Evolutionary conservation across 2,113 vertebrate genomes (phyloP), one percentile per base, ranked within the genome.

Genomic region (Macrotis lagotis): DNA sequence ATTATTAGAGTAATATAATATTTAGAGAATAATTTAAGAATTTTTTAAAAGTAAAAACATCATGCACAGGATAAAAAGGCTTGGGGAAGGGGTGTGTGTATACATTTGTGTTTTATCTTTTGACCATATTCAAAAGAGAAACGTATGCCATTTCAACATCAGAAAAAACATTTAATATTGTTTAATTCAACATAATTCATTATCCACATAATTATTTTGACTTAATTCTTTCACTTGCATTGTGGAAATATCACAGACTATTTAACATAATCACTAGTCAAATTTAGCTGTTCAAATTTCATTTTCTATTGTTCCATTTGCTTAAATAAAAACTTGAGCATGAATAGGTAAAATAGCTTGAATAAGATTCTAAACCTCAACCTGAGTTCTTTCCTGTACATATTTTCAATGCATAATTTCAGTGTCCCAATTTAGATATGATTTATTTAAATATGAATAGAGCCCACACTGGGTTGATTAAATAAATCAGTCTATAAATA

Each of bases 81-180:
- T 14, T 37, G 31, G 31, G 0, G 31, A 16, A 3, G 37, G 55
- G 31, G 59, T 37, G 59, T 37, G 59, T 66, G 55, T 37, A 12
- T 12, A 12, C 11, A 25, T 53, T 9, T 59, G 55, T 59, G 55
- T 59, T 26, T 53, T 2, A 52, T 95, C 94, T 96, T 92, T 37
- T 91, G 89, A 90, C 91, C 16, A 95, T 90, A 92, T 48, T 66
- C 1, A 83, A 50, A 37, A 89, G 55, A 88, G 3, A 91, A 91
- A 48, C 12, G 48, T 89, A 90, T 94, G 90, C 49, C 44, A 49
- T 93, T 93, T 96, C 96, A 10, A 48, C 4, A 93, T 66, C 12
- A 37, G 4, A 90, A 2, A 48, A 25, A 8, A 19, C 31, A 48
- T 90, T 51, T 59, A 49, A 3, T 88, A 14, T 88, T 95, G 55